Conservation (phyloP, 2,113 vertebrate genomes). For the Xerus inauris region DNA sequence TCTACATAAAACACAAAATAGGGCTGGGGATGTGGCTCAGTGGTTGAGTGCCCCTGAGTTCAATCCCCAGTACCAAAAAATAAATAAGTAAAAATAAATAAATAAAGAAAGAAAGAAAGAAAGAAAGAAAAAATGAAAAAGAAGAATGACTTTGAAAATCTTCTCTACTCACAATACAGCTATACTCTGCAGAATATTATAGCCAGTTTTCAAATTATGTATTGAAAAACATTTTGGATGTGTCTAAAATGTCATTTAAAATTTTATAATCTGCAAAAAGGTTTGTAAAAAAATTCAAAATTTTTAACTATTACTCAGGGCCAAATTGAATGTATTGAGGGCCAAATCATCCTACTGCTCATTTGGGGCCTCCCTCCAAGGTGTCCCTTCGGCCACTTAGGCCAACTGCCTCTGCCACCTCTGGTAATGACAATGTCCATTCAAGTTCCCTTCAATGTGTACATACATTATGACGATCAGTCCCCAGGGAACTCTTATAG, state of each 20-base stretch:
- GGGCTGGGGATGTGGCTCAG: too few species aligned
- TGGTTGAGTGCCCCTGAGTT: too few species aligned
- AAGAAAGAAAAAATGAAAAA: not conserved
- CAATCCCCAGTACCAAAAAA: too few species aligned
- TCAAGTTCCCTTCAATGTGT: not conserved
- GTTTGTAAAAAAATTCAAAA: not conserved
- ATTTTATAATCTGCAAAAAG: not conserved
- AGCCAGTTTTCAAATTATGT: not conserved
- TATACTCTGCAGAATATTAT: not conserved
- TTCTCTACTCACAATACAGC: not conserved
- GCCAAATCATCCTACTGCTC: not conserved
- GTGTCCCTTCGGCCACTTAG: too few species aligned
- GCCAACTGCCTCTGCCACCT: not conserved
- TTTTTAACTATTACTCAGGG: not conserved
- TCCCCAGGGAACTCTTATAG: not conserved
- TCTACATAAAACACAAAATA: too few species aligned
- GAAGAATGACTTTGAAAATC: not conserved
- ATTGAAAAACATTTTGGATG: not conserved
- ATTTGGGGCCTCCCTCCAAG: not conserved
- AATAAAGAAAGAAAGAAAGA: too few species aligned
- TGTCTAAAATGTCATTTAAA: not conserved
- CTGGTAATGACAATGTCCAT: not conserved
- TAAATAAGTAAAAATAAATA: too few species aligned
- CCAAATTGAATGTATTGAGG: not conserved
- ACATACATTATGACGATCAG: not conserved